Evolutionary conservation across 2,888 invertebrate genomes (phyloP).

Genomic region (Catocala fraxini): DNA sequence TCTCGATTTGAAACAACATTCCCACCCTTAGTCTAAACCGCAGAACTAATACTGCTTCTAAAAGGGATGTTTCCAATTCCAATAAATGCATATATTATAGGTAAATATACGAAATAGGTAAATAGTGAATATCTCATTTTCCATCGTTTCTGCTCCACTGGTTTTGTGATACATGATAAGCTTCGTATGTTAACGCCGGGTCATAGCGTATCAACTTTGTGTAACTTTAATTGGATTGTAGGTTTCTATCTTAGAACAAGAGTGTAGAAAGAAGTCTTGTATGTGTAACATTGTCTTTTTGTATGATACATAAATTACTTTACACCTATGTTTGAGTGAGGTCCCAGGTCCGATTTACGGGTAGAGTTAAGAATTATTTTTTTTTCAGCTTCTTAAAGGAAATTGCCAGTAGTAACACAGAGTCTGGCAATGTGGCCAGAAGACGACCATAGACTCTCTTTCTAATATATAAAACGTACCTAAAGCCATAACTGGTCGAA

Average conservation of each 20-base stretch:
- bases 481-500: too few species aligned
- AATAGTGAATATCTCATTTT: conserved; percentile 47
- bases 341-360: not conserved
- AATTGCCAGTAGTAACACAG: too few species aligned
- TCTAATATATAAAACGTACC: too few species aligned
- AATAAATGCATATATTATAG: conserved; percentile 36
- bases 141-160: conserved; percentile 44
- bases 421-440: too few species aligned
- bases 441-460: too few species aligned
- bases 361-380: not conserved
- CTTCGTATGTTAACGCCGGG: conserved; percentile 33
- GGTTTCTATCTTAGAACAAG: conserved; percentile 11
- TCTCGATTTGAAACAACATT: conserved; percentile 1
- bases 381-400: too few species aligned
- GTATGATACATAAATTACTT: not conserved
- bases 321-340: too few species aligned
- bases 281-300: not conserved
- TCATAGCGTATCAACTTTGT: conserved; percentile 29
- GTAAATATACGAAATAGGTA: conserved; percentile 31
- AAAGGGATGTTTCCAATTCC: conserved; percentile 37
- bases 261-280: not conserved
- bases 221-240: conserved; percentile 40
- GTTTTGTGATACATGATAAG: conserved; percentile 38
- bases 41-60: conserved; percentile 30
- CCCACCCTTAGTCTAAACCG: conserved; percentile 26